Base-by-base conservation (phyloP, 2,797 vertebrate genomes). In the Pseudotriccus pelzelni region DNA sequence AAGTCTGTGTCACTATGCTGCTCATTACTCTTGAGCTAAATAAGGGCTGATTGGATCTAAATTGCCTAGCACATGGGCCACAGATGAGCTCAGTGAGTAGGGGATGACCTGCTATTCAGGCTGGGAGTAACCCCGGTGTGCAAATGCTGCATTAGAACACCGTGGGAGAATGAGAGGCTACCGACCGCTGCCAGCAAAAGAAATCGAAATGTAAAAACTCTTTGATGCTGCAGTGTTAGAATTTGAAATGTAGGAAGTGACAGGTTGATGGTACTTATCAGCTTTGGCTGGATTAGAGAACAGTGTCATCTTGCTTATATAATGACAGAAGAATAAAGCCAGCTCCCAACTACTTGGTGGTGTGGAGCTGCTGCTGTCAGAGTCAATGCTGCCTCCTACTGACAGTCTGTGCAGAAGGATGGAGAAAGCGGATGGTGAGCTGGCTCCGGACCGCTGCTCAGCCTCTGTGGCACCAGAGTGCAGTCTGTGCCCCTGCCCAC, bases 1-100 rank as follows among this genome's bases (percentile, higher is more conserved):
- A 98, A 98, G 98, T 98, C 98, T 98, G 98, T 98, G 98, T 98
- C 98, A 98, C 98, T 98, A 98, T 98, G 98, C 98, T 98, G 98
- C 98, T 98, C 98, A 98, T 98, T 98, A 98, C 98, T 98, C 98
- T 98, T 98, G 98, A 98, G 98, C 98, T 98, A 98, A 98, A 98
- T 98, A 98, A 98, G 98, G 98, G 98, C 98, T 98, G 98, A 98
- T 98, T 98, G 98, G 98, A 98, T 98, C 98, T 98, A 98, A 98
- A 98, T 98, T 98, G 98, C 98, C 98, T 98, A 97, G 98, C 98
- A 98, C 98, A 98, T 97, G 98, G 98, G 98, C 98, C 97, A 93
- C 98, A 98, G 98, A 98, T 98, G 98, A 98, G 98, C 98, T 98
- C 98, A 98, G 98, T 98, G 98, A 98, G 98, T 97, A 98, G 98